Base-by-base conservation (phyloP, 1,140 invertebrate genomes). In the Calliphora vicina region DNA sequence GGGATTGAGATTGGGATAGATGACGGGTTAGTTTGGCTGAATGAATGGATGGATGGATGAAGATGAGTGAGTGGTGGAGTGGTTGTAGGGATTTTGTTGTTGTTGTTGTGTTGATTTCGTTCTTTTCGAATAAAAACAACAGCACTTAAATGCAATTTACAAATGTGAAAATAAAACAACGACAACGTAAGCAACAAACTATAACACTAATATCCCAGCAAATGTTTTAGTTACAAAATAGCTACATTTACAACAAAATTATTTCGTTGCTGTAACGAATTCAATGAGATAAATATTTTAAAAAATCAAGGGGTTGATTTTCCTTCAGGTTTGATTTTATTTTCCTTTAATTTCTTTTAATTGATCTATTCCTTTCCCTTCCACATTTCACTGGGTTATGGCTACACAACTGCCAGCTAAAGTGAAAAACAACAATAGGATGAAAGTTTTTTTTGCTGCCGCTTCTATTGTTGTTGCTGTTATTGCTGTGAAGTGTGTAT, bases 81-180 rank as follows among this genome's bases (percentile, higher is more conserved):
- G n/a, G 20, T 23, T 17, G 1, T 1, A 57, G 12, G 45, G 4
- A n/a, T 57, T 57, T 57, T 5, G 45, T 57, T 57, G 45, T 57
- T 57, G 4, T 57, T n/a, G 15, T 57, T 57, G 45, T 57, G 13
- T 57, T 57, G 17, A 15, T 57, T 57, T 57, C 13, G 13, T 57
- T 57, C 17, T 43, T 78, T 76, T 43, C 6, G 74, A 45, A 43
- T 23, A 43, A 78, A 78, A 78, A 78, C 74, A 78, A 78, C 57
- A 43, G 74, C 74, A 78, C 74, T 78, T 78, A 78, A 78, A 78
- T 78, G 74, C 74, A 78, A 43, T 78, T 78, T 78, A 78, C 29
- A 78, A 78, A 78, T 78, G 74, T 43, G 35, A 43, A 43, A 43
- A 78, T 20, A 35, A 78, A 78, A 76, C 17, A 42, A 35, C 27